Evolutionary conservation across 2,113 vertebrate species (phyloP).

Genomic region (Peromyscus maniculatus): DNA sequence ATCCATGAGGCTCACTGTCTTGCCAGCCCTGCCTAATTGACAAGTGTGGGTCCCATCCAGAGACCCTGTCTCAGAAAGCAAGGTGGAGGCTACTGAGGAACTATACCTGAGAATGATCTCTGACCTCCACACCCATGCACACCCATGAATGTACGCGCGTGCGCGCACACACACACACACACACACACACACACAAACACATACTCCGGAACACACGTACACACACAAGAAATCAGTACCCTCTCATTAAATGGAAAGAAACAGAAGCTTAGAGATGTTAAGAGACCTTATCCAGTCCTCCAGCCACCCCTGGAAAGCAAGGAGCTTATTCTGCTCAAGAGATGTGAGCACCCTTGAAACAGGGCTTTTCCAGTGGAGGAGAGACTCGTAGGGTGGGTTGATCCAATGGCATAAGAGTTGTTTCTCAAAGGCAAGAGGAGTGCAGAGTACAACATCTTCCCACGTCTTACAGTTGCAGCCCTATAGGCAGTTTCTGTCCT

Average conservation of each 20-base stretch:
- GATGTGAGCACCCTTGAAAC: background rate
- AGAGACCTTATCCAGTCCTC: background rate
- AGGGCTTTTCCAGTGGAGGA: background rate
- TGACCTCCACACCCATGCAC: background rate
- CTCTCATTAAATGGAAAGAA: background rate
- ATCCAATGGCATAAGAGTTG: background rate
- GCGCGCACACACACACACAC: background rate
- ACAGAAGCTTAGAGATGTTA: background rate
- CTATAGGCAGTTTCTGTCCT: no score
- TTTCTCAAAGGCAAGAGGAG: background rate
- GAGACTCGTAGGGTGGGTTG: background rate
- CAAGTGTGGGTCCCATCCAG: background rate
- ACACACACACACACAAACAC: background rate
- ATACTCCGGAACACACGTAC: background rate
- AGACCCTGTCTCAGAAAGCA: background rate
- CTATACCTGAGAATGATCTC: background rate
- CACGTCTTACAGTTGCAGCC: background rate
- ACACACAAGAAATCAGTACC: background rate
- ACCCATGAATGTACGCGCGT: background rate
- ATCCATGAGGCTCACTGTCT: background rate
- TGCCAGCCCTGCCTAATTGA: background rate
- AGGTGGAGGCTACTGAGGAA: background rate
- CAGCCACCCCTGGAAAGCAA: background rate
- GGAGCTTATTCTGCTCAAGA: background rate
- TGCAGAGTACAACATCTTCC: background rate